A percentile compares a stretch with the other conserved stretches of the same genome.
These are phyloP conservation scores for Iselma pallidipennis DNA, from an alignment of 2,888 invertebrate genomes.

Conservation along the genomic window DNA sequence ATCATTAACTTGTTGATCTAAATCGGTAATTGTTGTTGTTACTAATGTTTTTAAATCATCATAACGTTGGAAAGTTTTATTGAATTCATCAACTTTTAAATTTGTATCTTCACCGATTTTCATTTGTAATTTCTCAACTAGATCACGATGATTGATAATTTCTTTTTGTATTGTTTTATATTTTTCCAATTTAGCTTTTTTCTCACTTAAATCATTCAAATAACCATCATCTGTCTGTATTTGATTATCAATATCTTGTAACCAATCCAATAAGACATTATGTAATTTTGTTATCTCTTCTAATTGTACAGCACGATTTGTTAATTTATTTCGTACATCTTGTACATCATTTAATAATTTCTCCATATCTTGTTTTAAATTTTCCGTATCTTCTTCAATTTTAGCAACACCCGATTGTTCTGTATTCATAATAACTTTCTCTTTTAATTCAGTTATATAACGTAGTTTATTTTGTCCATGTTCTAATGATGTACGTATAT, in stretches of 20 bases:
- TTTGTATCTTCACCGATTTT: constrained; percentile 69
- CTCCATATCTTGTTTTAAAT: constrained; percentile 87
- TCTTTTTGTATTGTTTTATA: constrained; percentile 82
- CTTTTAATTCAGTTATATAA: constrained; percentile 87
- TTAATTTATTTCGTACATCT: constrained; percentile 75
- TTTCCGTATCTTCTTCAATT: constrained; percentile 91
- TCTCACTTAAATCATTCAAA: constrained; percentile 87
- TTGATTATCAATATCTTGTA: constrained; percentile 85
- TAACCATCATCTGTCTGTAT: constrained; percentile 73
- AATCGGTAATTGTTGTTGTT: constrained; percentile 66
- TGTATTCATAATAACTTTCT: constrained; percentile 91
- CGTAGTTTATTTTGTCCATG: constrained; percentile 87
- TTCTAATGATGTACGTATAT: constrained; percentile 86
- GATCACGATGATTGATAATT: constrained; percentile 76
- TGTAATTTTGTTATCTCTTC: constrained; percentile 87
- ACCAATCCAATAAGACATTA: constrained; percentile 82
- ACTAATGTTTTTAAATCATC: constrained; percentile 70
- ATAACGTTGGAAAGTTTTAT: constrained; percentile 71
- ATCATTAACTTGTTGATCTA: constrained; percentile 82
- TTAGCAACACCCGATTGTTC: constrained; percentile 85
- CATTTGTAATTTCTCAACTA: constrained; percentile 74
- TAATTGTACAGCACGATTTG: constrained; percentile 74
- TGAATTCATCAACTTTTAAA: constrained; percentile 64
- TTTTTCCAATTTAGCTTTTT: constrained; percentile 86
- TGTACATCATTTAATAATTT: constrained; percentile 81